A percentile compares a stretch with the other conserved stretches of the same genome.
Conservation (phyloP, 2,888 invertebrate genomes). For the Xylota sylvarum region DNA sequence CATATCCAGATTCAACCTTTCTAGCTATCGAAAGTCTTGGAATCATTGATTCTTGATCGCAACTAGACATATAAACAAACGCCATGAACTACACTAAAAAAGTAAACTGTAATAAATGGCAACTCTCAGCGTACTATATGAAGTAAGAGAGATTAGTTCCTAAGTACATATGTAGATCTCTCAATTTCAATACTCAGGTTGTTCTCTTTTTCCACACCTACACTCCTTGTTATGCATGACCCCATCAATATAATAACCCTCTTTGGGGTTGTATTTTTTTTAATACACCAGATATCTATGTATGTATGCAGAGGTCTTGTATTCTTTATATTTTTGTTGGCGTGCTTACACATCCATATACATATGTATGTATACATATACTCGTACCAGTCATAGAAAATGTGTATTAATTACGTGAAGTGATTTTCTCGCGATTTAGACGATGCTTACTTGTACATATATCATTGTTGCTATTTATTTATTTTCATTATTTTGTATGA, state of each 20-base stretch:
- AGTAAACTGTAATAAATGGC: neutral
- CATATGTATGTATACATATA: too few relatives aligned
- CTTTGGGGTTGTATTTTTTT: neutral
- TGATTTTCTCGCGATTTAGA: conserved; percentile 62
- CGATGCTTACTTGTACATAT: conserved; percentile 4
- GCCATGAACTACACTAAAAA: neutral
- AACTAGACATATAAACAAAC: too few relatives aligned
- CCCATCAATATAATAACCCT: conserved; percentile 31
- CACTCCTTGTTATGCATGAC: conserved; percentile 19
- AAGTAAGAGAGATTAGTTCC: neutral
- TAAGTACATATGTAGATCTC: neutral
- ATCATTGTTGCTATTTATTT: conserved; percentile 24
- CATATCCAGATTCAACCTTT: too few relatives aligned
- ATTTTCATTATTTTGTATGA: conserved; percentile 26
- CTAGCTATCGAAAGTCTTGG: too few relatives aligned
- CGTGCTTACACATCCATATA: conserved; percentile 8
- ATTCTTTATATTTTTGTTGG: conserved; percentile 26
- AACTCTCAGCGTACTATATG: neutral
- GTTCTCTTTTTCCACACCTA: conserved; percentile 17
- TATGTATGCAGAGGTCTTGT: neutral
- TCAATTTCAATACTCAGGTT: conserved; percentile 9
- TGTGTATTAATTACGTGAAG: conserved; percentile 54
- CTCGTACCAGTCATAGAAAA: neutral
- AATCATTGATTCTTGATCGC: too few relatives aligned
- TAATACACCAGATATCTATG: neutral